Base-by-base conservation (phyloP, 92 coral and sea anemone species). In the Nematostella vectensis region DNA sequence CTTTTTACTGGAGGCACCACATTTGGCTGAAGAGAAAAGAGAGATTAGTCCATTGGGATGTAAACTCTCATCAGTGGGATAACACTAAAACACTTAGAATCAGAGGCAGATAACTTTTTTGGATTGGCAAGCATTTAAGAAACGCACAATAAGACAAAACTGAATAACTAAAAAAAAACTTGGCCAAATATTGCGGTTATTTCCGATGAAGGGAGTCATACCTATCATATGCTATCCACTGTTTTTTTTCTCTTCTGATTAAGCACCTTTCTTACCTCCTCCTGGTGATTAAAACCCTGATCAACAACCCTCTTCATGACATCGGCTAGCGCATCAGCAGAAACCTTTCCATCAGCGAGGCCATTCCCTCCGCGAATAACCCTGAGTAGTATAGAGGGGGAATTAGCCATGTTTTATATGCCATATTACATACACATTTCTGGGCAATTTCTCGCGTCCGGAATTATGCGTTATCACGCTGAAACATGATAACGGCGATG, bases 281-380 rank as follows among this genome's bases (percentile, higher is more conserved):
- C 27, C 27, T 72, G 52, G 27, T 78, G 74, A 1, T 44, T 67
- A 48, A 78, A 78, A 0, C 81, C 85, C 29, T 59, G 61, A 27
- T 59, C 50, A 43, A 48, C 45, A 29, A 78, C 70, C 40, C 60
- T 78, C 62, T 66, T 39, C 81, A 78, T 72, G n/a, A 74, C 81
- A 11, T 47, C 61, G 2, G 66, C 54, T n/a, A 78, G 42, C 26
- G 63, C 54, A 27, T 65, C 81, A 11, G 59, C 63, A 26, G 19
- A 9, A 21, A 47, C 85, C 4, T 75, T 58, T 8, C 85, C 85
- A 29, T 78, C 85, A 36, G 66, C 74, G n/a, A 78, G 70, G 3
- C 75, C 75, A 55, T 78, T 78, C 15, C 85, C 85, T 1, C 85
- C 85, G 6, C 85, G 81, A 8, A 78, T 56, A 9, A 71, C 83